Evolutionary conservation across 2,113 vertebrate genomes (phyloP).

Genomic region (Heterochromis multidens): DNA sequence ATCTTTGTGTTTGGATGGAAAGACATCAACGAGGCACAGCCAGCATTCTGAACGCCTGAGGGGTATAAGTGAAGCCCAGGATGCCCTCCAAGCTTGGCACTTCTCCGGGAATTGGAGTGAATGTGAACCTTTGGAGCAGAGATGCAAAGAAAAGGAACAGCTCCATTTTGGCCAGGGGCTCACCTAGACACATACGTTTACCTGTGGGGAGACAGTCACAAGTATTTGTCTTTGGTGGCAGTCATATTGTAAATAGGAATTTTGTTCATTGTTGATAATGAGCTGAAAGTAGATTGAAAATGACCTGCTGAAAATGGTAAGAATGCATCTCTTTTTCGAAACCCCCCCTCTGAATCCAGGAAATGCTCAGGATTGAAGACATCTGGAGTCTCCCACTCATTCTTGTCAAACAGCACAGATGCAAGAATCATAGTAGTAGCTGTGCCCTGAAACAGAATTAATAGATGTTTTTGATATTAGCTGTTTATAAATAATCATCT

Average conservation of each 20-base stretch:
- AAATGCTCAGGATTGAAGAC: slow-evolving; percentile 87
- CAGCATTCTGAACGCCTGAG: slow-evolving; percentile 20
- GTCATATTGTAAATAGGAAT: background rate
- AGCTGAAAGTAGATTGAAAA: background rate
- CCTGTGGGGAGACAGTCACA: slow-evolving; percentile 58
- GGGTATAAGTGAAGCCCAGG: slow-evolving; percentile 47
- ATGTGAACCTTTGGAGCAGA: slow-evolving; percentile 72
- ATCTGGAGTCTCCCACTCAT: slow-evolving; percentile 81
- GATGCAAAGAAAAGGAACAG: slow-evolving; percentile 83
- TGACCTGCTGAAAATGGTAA: slow-evolving; percentile 84
- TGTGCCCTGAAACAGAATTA: slow-evolving; percentile 56
- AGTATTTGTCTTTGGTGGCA: background rate
- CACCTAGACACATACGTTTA: slow-evolving; percentile 81
- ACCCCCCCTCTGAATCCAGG: slow-evolving; percentile 80
- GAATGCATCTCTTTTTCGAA: slow-evolving; percentile 81
- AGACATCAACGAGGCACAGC: slow-evolving; percentile 44
- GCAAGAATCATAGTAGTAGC: slow-evolving; percentile 68
- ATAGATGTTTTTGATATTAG: slow-evolving; percentile 1
- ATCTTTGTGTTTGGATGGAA: background rate
- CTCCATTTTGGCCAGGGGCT: slow-evolving; percentile 80
- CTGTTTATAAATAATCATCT: background rate
- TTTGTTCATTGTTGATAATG: background rate
- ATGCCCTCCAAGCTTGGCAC: slow-evolving; percentile 55
- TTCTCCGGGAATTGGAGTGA: slow-evolving; percentile 52
- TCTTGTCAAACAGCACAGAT: slow-evolving; percentile 81